A percentile compares a stretch with the other conserved stretches of the same genome.
These are phyloP conservation scores for Micromys minutus DNA, from an alignment of 2,113 vertebrate species.

Conservation along the genomic window DNA sequence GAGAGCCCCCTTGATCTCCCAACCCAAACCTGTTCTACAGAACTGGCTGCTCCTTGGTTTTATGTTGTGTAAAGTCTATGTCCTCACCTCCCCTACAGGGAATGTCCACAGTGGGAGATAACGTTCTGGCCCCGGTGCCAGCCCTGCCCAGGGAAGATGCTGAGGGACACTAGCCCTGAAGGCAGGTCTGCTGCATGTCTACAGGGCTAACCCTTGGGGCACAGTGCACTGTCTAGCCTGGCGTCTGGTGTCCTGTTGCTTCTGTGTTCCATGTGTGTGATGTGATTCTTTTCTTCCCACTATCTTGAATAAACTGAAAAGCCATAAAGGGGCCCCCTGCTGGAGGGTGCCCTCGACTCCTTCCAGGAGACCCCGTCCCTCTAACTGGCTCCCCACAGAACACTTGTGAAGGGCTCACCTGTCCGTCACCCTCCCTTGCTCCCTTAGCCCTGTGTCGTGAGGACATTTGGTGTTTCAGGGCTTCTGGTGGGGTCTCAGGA, in stretches of 20 bases:
- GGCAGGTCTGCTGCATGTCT: not conserved
- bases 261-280: slow-evolving; percentile 68
- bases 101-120: not conserved
- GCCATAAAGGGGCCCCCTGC: slow-evolving; percentile 85
- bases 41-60: slow-evolving; percentile 40
- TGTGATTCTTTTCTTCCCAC: slow-evolving; percentile 66
- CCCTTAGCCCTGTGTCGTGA: not conserved
- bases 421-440: not conserved
- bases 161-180: not conserved
- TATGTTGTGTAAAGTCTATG: slow-evolving; percentile 59
- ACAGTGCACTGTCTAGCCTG: slow-evolving; percentile 40
- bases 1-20: not conserved
- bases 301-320: slow-evolving; percentile 85
- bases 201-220: not conserved
- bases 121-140: slow-evolving; percentile 47
- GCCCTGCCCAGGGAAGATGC: slow-evolving; percentile 44
- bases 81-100: not conserved
- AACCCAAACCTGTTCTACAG: slow-evolving; percentile 39
- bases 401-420: slow-evolving; percentile 61
- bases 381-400: slow-evolving; percentile 54
- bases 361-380: slow-evolving; percentile 66
- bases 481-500: slow-evolving; percentile 24
- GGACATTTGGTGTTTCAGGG: not conserved
- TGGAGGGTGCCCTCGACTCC: slow-evolving; percentile 54
- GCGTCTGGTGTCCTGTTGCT: slow-evolving; percentile 69